These are phyloP conservation scores for Hippocampus mohnikei DNA, from an alignment of 2,113 vertebrate species.

Conservation along the genomic window DNA sequence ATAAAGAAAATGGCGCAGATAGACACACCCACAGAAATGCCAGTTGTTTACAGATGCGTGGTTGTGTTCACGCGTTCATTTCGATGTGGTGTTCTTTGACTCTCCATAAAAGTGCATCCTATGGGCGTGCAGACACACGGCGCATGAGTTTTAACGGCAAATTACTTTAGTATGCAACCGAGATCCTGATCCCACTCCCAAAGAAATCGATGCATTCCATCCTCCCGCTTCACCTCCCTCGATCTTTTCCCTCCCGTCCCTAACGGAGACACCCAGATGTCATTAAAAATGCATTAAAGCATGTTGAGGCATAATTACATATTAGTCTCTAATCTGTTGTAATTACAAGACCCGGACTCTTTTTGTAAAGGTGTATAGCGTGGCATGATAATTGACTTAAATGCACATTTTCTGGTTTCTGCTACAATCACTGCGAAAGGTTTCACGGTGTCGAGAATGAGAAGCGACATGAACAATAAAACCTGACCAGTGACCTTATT, in stretches of 20 bases:
- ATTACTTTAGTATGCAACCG: constrained; percentile 51
- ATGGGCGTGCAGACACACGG: not conserved
- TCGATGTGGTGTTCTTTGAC: constrained; percentile 1
- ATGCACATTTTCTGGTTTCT: constrained; percentile 51
- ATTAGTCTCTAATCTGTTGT: constrained; percentile 70
- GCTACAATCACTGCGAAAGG: constrained; percentile 46
- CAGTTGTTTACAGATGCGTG: not conserved
- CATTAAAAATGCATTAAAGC: constrained; percentile 77
- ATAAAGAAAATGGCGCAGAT: constrained; percentile 13
- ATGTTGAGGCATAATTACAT: constrained; percentile 75
- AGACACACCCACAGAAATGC: constrained; percentile 31
- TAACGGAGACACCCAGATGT: constrained; percentile 56
- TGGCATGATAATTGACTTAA: constrained; percentile 51
- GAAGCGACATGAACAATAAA: constrained; percentile 6
- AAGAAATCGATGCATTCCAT: constrained; percentile 59
- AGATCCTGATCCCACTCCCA: constrained; percentile 47
- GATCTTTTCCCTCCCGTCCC: constrained; percentile 38
- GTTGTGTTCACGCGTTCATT: constrained; percentile 26
- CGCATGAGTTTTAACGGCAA: constrained; percentile 32
- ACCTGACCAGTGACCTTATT: not conserved
- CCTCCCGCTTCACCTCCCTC: constrained; percentile 38
- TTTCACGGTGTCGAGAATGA: constrained; percentile 39
- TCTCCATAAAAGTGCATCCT: constrained; percentile 38
- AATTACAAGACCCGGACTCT: constrained; percentile 61
- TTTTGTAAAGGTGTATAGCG: constrained; percentile 36